A percentile compares a stretch with the other conserved stretches of the same genome.
Conservation (phyloP, 2,797 vertebrate genomes). For the Perodicticus potto region DNA sequence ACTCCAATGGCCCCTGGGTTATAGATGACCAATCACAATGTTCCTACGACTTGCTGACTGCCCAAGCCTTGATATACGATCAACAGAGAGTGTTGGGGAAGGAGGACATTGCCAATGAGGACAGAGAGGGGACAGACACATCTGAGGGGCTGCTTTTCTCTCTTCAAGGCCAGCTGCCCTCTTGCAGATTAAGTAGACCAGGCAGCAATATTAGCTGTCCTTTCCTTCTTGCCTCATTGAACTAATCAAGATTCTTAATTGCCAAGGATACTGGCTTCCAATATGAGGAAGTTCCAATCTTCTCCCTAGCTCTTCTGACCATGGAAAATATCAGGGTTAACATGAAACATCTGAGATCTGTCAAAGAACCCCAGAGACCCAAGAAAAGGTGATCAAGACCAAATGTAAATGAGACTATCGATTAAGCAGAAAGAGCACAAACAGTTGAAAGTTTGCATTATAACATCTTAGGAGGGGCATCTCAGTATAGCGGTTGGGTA, state of each 20-base stretch:
- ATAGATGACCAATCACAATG: not conserved
- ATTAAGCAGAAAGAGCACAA: not conserved
- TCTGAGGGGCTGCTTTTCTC: no score
- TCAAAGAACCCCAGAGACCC: not conserved
- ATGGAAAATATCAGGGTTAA: not conserved
- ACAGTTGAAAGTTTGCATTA: no score
- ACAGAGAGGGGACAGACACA: rapidly evolving
- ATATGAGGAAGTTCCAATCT: no score
- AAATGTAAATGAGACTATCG: not conserved
- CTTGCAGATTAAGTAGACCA: not conserved
- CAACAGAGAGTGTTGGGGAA: not conserved
- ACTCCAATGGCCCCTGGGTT: not conserved
- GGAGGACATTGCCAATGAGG: not conserved
- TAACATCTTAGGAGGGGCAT: not conserved
- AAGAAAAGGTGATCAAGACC: not conserved
- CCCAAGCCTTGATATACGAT: not conserved
- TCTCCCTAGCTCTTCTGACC: not conserved
- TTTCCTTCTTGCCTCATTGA: not conserved
- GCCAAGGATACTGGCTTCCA: not conserved
- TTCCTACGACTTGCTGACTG: not conserved
- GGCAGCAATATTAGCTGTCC: not conserved
- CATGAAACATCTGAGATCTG: not conserved
- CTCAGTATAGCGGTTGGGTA: not conserved
- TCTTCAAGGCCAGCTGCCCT: not conserved
- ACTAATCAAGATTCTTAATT: not conserved